These are phyloP conservation scores for Mesocentrotus franciscanus DNA, from an alignment of 53 echinoderm and acorn worm species.

Conservation along the genomic window DNA sequence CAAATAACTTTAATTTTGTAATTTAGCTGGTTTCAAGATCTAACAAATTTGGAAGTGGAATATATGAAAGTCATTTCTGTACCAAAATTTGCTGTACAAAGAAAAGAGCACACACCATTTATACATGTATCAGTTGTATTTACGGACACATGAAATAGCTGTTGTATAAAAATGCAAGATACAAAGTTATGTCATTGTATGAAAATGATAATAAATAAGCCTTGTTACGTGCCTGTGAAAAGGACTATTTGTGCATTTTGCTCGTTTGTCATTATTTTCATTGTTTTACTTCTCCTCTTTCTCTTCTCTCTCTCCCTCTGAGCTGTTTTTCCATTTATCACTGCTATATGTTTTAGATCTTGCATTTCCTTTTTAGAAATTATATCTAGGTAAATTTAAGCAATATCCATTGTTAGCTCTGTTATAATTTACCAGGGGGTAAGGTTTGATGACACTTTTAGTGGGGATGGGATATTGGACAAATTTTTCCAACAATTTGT, in stretches of 20 bases:
- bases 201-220: slow-evolving; percentile 68
- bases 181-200: slow-evolving; percentile 56
- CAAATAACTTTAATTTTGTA: neutral
- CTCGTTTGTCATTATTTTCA: neutral
- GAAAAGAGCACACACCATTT: slow-evolving; percentile 36
- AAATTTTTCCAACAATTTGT: too few relatives aligned
- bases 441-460: too few relatives aligned
- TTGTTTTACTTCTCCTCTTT: neutral
- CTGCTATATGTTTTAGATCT: too few relatives aligned
- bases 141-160: slow-evolving; percentile 57
- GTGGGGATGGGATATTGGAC: too few relatives aligned
- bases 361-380: too few relatives aligned
- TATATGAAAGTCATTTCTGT: neutral
- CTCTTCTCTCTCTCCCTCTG: neutral
- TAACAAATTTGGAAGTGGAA: neutral
- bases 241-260: slow-evolving; percentile 10
- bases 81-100: slow-evolving; percentile 48
- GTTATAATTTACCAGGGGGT: too few relatives aligned
- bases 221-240: slow-evolving; percentile 69
- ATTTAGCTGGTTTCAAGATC: neutral
- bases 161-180: slow-evolving; percentile 62
- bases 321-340: too few relatives aligned
- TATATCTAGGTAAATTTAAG: too few relatives aligned
- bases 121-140: slow-evolving; percentile 24
- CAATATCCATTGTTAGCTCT: too few relatives aligned